Conservation (phyloP, 2,888 invertebrate genomes). For the Ophion ellenae region DNA sequence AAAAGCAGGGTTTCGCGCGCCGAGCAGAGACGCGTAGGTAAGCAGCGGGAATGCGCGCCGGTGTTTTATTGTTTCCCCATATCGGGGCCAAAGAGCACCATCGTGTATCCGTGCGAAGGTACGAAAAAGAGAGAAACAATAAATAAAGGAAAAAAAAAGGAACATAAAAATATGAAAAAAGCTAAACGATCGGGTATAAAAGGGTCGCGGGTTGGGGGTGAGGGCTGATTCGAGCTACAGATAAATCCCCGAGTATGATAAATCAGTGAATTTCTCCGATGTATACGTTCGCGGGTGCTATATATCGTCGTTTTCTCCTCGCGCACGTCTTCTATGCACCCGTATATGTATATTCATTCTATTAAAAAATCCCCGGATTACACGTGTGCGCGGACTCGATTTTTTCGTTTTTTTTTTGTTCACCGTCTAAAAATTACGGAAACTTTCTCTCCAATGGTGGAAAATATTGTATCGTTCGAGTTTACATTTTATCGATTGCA, state of each 20-base stretch:
- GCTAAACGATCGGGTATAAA: conserved; percentile 34
- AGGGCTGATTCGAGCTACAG: conserved; percentile 42
- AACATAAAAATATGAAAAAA: conserved; percentile 8
- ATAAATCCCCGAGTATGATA: conserved; percentile 56
- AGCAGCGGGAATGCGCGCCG: conserved; percentile 33
- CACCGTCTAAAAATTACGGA: not conserved
- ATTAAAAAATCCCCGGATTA: not conserved
- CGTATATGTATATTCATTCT: not conserved
- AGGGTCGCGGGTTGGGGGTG: conserved; percentile 12
- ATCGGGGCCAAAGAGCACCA: not conserved
- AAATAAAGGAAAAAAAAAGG: not conserved
- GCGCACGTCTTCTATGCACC: not conserved
- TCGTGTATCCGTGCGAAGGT: not conserved
- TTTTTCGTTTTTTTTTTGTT: not conserved
- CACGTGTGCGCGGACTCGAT: not conserved
- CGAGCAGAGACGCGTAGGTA: conserved; percentile 32
- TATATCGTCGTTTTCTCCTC: not conserved
- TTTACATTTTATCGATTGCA: conserved; percentile 3
- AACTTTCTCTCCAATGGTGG: not conserved
- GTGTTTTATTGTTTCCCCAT: conserved; percentile 44
- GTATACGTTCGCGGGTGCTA: conserved; percentile 21
- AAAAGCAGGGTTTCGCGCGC: not conserved
- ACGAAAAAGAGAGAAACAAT: not conserved
- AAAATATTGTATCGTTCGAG: not conserved
- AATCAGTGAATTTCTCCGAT: conserved; percentile 50